Evolutionary conservation across 2,113 vertebrate genomes (phyloP).

Genomic region (Cairina moschata): DNA sequence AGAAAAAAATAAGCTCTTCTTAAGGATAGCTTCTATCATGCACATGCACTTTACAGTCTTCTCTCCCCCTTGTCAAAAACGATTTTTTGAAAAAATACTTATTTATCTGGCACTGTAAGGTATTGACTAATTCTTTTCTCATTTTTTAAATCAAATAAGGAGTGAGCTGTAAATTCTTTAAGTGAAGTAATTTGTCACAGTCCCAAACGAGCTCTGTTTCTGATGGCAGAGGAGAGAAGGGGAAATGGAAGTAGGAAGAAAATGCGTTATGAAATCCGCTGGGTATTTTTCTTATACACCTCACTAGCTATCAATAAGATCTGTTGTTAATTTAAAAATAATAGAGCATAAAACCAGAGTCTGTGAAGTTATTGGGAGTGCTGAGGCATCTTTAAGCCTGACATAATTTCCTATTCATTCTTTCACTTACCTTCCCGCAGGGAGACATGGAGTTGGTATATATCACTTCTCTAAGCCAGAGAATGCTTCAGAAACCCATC

Average conservation of each 20-base stretch:
- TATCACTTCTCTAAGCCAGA: background rate
- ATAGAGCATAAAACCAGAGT: background rate
- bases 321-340: constrained; percentile 46
- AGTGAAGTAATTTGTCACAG: background rate
- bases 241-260: background rate
- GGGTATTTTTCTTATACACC: background rate
- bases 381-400: constrained; percentile 19
- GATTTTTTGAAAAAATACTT: background rate
- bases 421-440: background rate
- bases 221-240: background rate
- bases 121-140: background rate
- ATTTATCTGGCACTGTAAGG: fast-evolving
- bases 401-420: constrained; percentile 30
- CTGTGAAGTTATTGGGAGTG: background rate
- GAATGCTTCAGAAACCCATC: background rate
- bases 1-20: background rate
- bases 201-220: background rate
- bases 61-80: background rate
- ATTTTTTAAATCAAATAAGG: background rate
- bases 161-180: background rate
- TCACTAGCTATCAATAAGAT: background rate
- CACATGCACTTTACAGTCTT: background rate
- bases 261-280: background rate
- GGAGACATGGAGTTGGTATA: background rate
- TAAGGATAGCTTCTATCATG: background rate